Conservation (phyloP, 2,888 invertebrate genomes). For the Fabriciana adippe region DNA sequence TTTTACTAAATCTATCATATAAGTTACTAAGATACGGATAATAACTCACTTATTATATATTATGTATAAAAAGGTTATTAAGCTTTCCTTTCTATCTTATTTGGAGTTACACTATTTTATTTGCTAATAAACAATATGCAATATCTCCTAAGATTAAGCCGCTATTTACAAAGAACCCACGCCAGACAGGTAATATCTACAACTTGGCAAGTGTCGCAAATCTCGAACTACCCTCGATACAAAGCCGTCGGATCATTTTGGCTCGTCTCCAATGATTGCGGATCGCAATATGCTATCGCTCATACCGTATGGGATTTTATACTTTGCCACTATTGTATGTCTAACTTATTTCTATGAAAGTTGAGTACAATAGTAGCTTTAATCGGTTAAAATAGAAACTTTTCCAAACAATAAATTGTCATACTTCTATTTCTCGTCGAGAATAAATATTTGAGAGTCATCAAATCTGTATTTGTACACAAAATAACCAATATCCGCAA, state of each 20-base stretch:
- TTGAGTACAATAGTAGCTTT: background rate
- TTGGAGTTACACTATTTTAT: too few relatives aligned
- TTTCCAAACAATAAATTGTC: too few relatives aligned
- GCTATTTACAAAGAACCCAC: slow-evolving; percentile 25
- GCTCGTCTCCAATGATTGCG: slow-evolving; percentile 40
- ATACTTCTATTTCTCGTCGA: too few relatives aligned
- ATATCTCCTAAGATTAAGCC: slow-evolving; percentile 22
- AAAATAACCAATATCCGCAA: slow-evolving; percentile 20
- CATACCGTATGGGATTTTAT: slow-evolving; percentile 20
- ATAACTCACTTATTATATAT: too few relatives aligned
- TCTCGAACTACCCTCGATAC: slow-evolving; percentile 37
- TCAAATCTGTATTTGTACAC: slow-evolving; percentile 15
- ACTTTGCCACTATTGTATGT: slow-evolving; percentile 6
- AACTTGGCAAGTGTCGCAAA: slow-evolving; percentile 36
- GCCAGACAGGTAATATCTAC: slow-evolving; percentile 31
- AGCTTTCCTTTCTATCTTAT: too few relatives aligned
- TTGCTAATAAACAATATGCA: slow-evolving; percentile 20
- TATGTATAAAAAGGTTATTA: too few relatives aligned
- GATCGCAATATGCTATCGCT: slow-evolving; percentile 32
- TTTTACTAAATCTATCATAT: too few relatives aligned
- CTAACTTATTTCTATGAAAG: background rate
- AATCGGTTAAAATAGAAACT: background rate
- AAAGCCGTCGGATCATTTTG: slow-evolving; percentile 34
- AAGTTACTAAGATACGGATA: too few relatives aligned
- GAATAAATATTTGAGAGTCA: background rate